Percentiles rank a stretch among this genome's conserved stretches.
These are phyloP conservation scores for Eristalis intricaria DNA, from an alignment of 2,888 invertebrate genomes.

Conservation along the genomic window DNA sequence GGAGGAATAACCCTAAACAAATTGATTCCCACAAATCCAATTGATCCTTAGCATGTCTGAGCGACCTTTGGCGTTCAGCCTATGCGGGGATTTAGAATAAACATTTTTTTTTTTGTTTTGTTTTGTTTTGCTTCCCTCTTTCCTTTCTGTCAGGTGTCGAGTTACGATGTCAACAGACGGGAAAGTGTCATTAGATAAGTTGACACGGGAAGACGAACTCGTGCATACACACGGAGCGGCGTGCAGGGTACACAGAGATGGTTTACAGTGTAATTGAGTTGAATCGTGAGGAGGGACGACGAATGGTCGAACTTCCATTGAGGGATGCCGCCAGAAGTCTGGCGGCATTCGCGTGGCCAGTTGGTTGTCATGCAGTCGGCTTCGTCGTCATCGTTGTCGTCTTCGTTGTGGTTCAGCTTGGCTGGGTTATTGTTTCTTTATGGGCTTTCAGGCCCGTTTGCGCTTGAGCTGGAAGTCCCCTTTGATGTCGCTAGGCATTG, in stretches of 20 bases:
- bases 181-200: conserved; percentile 71
- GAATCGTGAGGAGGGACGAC: conserved; percentile 27
- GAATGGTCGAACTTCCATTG: conserved; percentile 33
- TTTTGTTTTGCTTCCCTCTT: background rate
- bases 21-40: conserved; percentile 72
- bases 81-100: conserved; percentile 41
- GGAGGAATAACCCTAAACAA: conserved; percentile 67
- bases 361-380: conserved; percentile 34
- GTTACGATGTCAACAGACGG: conserved; percentile 71
- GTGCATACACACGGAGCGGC: background rate
- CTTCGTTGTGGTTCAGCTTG: conserved; percentile 9
- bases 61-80: conserved; percentile 56
- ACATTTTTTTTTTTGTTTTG: background rate
- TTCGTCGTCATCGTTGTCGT: conserved; percentile 3
- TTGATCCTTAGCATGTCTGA: conserved; percentile 66
- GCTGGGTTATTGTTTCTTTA: conserved; percentile 67
- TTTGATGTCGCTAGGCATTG: conserved; percentile 68
- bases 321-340: conserved; percentile 60
- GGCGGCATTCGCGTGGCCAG: conserved; percentile 46
- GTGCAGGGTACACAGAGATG: background rate
- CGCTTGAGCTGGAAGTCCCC: conserved; percentile 5
- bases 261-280: conserved; percentile 69
- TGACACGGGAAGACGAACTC: conserved; percentile 62
- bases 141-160: conserved; percentile 46
- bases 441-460: conserved; percentile 54